Evolutionary conservation across 2,113 vertebrate species (phyloP).

Genomic region (Varanus komodoensis): DNA sequence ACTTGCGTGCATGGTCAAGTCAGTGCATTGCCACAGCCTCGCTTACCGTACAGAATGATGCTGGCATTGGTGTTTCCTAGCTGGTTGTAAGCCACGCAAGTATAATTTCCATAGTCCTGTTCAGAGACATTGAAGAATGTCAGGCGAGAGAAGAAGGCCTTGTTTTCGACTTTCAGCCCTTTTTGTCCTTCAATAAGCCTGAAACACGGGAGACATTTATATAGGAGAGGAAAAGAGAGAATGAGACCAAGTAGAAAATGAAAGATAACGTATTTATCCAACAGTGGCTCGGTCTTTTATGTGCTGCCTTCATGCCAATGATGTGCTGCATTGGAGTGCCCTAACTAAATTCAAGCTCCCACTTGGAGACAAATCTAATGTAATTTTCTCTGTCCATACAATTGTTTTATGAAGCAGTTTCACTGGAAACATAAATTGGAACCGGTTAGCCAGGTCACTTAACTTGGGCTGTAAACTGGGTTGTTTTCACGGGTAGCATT

Average conservation of each 20-base stretch:
- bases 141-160: slow-evolving; percentile 88
- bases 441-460: background rate
- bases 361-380: background rate
- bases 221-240: background rate
- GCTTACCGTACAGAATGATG: slow-evolving; percentile 93
- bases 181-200: slow-evolving; percentile 90
- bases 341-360: slow-evolving; percentile 14
- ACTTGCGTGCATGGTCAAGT: background rate
- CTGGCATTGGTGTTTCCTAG: slow-evolving; percentile 93
- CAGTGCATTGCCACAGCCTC: background rate
- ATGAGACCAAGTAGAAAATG: background rate
- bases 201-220: background rate
- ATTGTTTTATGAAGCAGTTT: slow-evolving; percentile 12
- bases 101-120: slow-evolving; percentile 96
- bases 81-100: slow-evolving; percentile 93
- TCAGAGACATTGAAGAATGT: slow-evolving; percentile 96
- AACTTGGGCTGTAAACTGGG: background rate
- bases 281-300: background rate
- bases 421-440: slow-evolving; percentile 3
- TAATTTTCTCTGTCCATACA: slow-evolving; percentile 2
- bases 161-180: slow-evolving; percentile 89
- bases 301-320: background rate
- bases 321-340: background rate
- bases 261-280: slow-evolving; percentile 10
- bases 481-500: background rate